A percentile compares a stretch with the other conserved stretches of the same genome.
phyloP scores from a whole-genome alignment of 2,888 invertebrate genomes.

The Trichogramma dendrolimi region DNA sequence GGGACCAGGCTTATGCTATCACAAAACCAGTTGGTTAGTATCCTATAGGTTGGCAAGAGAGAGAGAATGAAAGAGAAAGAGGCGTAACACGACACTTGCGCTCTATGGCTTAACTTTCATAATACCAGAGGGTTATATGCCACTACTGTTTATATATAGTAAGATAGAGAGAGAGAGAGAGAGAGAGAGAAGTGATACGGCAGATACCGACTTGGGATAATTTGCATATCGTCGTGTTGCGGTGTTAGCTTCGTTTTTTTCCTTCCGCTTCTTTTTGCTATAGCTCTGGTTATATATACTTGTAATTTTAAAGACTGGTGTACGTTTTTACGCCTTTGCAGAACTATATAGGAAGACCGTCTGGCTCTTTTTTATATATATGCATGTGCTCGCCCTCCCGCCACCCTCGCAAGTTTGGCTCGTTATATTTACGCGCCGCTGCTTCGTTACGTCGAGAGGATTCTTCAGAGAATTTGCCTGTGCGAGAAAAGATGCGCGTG shows the following conservation, averaged over 20 bases:
- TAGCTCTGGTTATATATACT: too few relatives aligned
- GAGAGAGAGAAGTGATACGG: slow-evolving; percentile 38
- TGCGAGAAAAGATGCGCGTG: neutral
- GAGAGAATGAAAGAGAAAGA: neutral
- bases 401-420: slow-evolving; percentile 7
- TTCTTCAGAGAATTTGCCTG: too few relatives aligned
- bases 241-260: too few relatives aligned
- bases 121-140: slow-evolving; percentile 37
- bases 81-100: slow-evolving; percentile 45
- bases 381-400: slow-evolving; percentile 16
- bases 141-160: slow-evolving; percentile 1
- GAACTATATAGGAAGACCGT: too few relatives aligned
- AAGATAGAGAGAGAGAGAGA: too few relatives aligned
- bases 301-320: too few relatives aligned
- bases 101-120: slow-evolving; percentile 48
- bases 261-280: too few relatives aligned
- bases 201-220: slow-evolving; percentile 43
- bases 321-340: too few relatives aligned
- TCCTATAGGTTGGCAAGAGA: slow-evolving; percentile 11
- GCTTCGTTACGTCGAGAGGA: neutral
- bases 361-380: too few relatives aligned
- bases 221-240: slow-evolving; percentile 41
- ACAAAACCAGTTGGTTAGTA: slow-evolving; percentile 29
- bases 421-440: slow-evolving; percentile 10
- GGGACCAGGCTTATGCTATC: slow-evolving; percentile 34